These are phyloP conservation scores for Callinectes sapidus DNA, from an alignment of 2,888 invertebrate species.

Conservation along the genomic window DNA sequence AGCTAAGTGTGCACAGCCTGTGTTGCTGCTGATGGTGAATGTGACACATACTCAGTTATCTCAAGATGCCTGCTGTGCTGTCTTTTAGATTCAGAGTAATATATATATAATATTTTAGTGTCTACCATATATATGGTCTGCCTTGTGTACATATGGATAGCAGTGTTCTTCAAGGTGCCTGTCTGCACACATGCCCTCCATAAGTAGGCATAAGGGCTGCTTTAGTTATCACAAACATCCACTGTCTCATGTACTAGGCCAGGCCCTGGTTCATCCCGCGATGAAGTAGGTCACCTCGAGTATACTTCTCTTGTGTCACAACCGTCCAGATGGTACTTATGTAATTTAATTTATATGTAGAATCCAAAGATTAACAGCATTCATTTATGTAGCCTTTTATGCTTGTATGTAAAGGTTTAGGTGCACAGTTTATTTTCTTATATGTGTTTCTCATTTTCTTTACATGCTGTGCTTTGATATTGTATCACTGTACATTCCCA, in stretches of 20 bases:
- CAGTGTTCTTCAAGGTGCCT: slow-evolving; percentile 65
- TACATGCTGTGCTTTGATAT: slow-evolving; percentile 57
- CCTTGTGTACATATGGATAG: slow-evolving; percentile 63
- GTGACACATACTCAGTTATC: slow-evolving; percentile 62
- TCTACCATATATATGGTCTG: slow-evolving; percentile 57
- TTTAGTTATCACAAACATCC: slow-evolving; percentile 43
- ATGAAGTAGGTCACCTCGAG: slow-evolving; percentile 43
- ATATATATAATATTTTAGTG: slow-evolving; percentile 68
- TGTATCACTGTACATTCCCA: slow-evolving; percentile 67
- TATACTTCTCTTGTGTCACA: slow-evolving; percentile 60
- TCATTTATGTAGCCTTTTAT: slow-evolving; percentile 61
- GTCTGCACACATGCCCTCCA: slow-evolving; percentile 59
- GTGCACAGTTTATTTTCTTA: slow-evolving; percentile 66
- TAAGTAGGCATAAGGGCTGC: slow-evolving; percentile 52
- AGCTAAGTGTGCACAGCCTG: slow-evolving; percentile 41
- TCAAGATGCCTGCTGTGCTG: slow-evolving; percentile 60
- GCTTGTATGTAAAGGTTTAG: slow-evolving; percentile 56
- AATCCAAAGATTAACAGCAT: slow-evolving; percentile 64
- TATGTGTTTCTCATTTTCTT: slow-evolving; percentile 54
- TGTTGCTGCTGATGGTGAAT: slow-evolving; percentile 48
- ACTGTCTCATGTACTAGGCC: slow-evolving; percentile 42
- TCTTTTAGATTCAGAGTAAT: slow-evolving; percentile 69
- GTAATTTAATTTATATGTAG: slow-evolving; percentile 57
- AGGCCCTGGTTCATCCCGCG: slow-evolving; percentile 36
- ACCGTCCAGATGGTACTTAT: slow-evolving; percentile 68